phyloP scores from a whole-genome alignment of 1,140 invertebrate genomes.

The Cyclargus thomasi region DNA sequence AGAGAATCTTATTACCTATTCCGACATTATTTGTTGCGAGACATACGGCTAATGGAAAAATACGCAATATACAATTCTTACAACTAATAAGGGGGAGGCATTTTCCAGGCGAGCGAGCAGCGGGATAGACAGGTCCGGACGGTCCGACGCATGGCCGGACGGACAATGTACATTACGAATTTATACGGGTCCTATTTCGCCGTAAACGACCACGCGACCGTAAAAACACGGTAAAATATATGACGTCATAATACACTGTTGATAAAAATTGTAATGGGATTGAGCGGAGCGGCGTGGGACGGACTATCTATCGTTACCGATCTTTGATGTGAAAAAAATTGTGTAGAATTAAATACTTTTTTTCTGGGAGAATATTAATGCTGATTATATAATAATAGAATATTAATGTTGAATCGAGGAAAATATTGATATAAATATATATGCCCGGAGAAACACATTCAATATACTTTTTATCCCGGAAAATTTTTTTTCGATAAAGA shows the following conservation, averaged over 20 bases:
- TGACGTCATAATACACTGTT: not conserved
- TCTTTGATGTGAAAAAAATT: no score
- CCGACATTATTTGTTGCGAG: not conserved
- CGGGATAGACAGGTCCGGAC: not conserved
- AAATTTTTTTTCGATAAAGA: no score
- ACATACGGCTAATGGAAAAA: not conserved
- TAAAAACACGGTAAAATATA: constrained; percentile 3
- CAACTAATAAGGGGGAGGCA: not conserved
- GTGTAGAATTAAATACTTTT: no score
- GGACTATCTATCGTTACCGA: no score
- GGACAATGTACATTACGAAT: constrained; percentile 3
- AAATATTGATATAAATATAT: no score
- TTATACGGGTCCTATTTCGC: not conserved
- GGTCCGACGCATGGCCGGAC: not conserved
- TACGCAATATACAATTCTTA: not conserved
- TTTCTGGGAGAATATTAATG: no score
- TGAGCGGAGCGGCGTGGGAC: not conserved
- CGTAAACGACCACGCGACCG: not conserved
- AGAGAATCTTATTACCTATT: not conserved
- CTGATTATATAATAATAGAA: no score
- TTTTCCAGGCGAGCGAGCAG: not conserved
- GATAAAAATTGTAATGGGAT: not conserved
- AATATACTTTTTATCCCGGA: no score
- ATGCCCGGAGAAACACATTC: no score
- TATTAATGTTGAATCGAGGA: no score